Evolutionary conservation across 2,888 invertebrate species (phyloP), one percentile per base, ranked within the genome.

Genomic region (Drosophila emarginata): DNA sequence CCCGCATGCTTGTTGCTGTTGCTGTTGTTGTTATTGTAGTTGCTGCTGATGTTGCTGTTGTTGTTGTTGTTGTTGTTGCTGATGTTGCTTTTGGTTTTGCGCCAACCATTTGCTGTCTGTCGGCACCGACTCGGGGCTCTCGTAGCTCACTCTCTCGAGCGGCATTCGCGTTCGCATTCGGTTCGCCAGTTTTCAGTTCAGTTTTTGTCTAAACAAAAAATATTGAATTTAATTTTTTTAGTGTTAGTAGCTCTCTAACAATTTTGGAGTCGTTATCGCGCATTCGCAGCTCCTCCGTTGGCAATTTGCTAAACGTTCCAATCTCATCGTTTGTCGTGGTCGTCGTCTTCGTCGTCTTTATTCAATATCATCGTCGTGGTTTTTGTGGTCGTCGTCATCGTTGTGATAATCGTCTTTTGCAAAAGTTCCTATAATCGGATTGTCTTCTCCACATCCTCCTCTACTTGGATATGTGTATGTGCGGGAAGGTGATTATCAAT

Each of bases 231-330:
- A 90, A 88, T 89, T 89, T 90, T 84, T 89, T 89, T 89, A 83
- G 90, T 90, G 90, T 90, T 90, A 90, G 90, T 90, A 90, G 90
- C 88, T 85, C 89, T 88, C 89, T 89, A 90, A 90, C 90, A 90
- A 90, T 90, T 90, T 90, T 87, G 87, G 89, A 88, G 90, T 90
- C 88, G 88, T 89, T 90, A 90, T 90, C 90, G 90, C 90, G 90
- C 89, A 89, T 90, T 87, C 84, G 81, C 67, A 72, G 66, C 64
- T 64, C 59, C 64, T 67, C 53, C 40, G 76, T 72, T 54, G 56
- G 39, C 40, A 52, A 64, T 39, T 61, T 45, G 40, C 28, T 53
- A 39, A 51, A 6, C 45, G 45, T 45, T 21, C 15, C 11, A 21
- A 45, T 45, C 45, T 2, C 26, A 26, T 26, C 26, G n/a, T n/a